Evolutionary conservation across 2,888 invertebrate species (phyloP).

Genomic region (Lasioglossum malachurum): DNA sequence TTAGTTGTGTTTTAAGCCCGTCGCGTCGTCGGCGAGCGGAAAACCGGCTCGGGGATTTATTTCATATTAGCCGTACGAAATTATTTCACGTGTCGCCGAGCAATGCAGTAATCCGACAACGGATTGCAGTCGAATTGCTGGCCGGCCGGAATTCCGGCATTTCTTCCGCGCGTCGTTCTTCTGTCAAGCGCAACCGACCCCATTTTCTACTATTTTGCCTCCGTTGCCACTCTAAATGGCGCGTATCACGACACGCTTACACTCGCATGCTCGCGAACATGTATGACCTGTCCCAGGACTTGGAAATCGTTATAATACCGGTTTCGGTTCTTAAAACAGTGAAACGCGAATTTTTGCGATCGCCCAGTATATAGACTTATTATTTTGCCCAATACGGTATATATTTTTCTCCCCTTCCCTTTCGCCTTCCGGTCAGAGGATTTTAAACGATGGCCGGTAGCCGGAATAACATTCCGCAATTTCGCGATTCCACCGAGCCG

Average conservation of each 20-base stretch:
- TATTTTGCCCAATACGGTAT: background rate
- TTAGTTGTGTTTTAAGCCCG: conserved; percentile 34
- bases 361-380: background rate
- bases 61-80: conserved; percentile 65
- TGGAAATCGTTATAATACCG: background rate
- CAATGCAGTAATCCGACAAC: conserved; percentile 62
- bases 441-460: background rate
- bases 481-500: background rate
- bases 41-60: conserved; percentile 60
- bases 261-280: background rate
- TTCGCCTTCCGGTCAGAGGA: background rate
- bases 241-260: background rate
- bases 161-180: conserved; percentile 48
- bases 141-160: conserved; percentile 54
- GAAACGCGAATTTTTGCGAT: background rate
- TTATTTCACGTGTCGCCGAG: conserved; percentile 67
- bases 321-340: background rate
- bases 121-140: conserved; percentile 61
- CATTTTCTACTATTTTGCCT: conserved; percentile 30
- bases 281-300: background rate
- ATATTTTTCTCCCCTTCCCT: background rate
- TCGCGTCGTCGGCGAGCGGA: background rate
- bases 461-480: background rate
- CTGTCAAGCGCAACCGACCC: conserved; percentile 48
- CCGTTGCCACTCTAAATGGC: conserved; percentile 16